Evolutionary conservation across 2,113 vertebrate species (phyloP).

Genomic region (Clarias gariepinus): DNA sequence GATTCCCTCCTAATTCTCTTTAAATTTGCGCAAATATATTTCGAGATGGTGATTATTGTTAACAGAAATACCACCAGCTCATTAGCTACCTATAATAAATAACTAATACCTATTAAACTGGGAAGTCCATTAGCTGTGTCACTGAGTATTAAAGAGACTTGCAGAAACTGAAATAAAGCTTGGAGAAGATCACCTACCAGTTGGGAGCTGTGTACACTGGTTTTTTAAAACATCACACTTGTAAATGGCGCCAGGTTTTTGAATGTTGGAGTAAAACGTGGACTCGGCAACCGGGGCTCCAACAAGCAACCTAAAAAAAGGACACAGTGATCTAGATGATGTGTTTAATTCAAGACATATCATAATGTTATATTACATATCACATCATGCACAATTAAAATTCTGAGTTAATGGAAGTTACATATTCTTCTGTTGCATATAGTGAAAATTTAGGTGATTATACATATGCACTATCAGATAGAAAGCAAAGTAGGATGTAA

Average conservation of each 20-base stretch:
- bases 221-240: constrained; percentile 76
- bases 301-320: constrained; percentile 78
- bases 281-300: constrained; percentile 85
- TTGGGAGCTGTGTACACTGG: constrained; percentile 66
- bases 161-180: not conserved
- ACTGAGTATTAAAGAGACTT: too few species aligned
- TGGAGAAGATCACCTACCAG: constrained; percentile 67
- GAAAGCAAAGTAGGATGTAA: not conserved
- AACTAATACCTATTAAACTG: not conserved
- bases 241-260: constrained; percentile 83
- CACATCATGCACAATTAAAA: too few species aligned
- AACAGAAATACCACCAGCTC: not conserved
- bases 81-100: not conserved
- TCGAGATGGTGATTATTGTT: not conserved
- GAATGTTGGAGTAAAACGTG: constrained; percentile 58
- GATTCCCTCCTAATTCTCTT: not conserved
- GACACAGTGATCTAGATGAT: not conserved
- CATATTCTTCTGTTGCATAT: not conserved
- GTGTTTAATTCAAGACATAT: not conserved
- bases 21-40: not conserved
- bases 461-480: not conserved
- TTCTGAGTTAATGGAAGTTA: not conserved
- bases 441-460: not conserved
- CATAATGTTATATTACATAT: not conserved
- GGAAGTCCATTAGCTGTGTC: not conserved